Evolutionary conservation across 1,140 invertebrate genomes (phyloP).

Genomic region (Pseudomyrmex gracilis): DNA sequence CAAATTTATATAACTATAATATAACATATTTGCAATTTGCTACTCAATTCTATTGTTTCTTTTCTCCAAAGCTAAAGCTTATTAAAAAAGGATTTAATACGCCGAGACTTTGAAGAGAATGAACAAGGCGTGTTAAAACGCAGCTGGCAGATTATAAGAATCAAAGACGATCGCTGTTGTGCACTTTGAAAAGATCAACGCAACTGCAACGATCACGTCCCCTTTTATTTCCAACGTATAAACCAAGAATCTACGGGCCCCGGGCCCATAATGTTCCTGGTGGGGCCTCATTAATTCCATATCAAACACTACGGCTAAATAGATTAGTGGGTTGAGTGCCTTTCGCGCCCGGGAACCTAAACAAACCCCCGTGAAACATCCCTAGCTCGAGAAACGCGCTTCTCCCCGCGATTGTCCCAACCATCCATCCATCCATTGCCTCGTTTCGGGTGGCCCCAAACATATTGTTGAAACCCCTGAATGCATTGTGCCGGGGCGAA

Average conservation of each 20-base stretch:
- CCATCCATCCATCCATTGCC: constrained; percentile 65
- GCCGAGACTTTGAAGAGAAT: not conserved
- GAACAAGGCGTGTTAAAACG: constrained; percentile 14
- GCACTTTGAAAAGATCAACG: constrained; percentile 57
- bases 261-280: constrained; percentile 72
- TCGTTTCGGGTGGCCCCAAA: constrained; percentile 73
- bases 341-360: constrained; percentile 80
- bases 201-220: constrained; percentile 40
- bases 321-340: constrained; percentile 85
- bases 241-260: constrained; percentile 68
- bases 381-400: constrained; percentile 18
- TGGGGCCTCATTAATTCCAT: constrained; percentile 84
- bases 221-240: constrained; percentile 47
- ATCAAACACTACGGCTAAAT: constrained; percentile 85
- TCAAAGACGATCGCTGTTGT: constrained; percentile 12
- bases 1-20: not conserved
- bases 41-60: not conserved
- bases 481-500: constrained; percentile 67
- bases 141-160: constrained; percentile 62
- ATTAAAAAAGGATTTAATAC: constrained; percentile 11
- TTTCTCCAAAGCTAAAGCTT: not conserved
- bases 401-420: constrained; percentile 40
- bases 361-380: constrained; percentile 77
- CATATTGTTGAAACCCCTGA: constrained; percentile 77
- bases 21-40: not conserved